Conservation (phyloP, 2,888 invertebrate species). For the Oxyteleia sp. region DNA sequence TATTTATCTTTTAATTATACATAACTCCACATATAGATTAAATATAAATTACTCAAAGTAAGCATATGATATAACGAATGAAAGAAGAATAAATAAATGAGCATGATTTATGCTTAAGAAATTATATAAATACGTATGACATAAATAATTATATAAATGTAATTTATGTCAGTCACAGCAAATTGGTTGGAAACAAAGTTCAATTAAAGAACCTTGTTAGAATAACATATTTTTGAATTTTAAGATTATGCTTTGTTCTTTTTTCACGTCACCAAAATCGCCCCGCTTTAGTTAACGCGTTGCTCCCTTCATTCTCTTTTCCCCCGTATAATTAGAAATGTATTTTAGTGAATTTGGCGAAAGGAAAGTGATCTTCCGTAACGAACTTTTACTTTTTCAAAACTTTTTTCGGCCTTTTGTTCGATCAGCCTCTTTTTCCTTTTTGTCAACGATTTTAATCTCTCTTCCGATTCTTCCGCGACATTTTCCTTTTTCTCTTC, state of each 20-base stretch:
- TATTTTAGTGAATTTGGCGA: slow-evolving; percentile 38
- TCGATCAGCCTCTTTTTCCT: slow-evolving; percentile 7
- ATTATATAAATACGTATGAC: too few species aligned
- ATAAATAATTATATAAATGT: too few species aligned
- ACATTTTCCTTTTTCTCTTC: slow-evolving; percentile 4
- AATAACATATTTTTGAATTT: background rate
- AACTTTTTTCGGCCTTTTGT: slow-evolving; percentile 4
- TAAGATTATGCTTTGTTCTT: background rate
- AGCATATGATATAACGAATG: too few species aligned
- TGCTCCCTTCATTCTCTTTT: slow-evolving; percentile 24
- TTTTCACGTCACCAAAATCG: slow-evolving; percentile 5
- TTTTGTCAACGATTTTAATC: slow-evolving; percentile 9
- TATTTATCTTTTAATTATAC: too few species aligned
- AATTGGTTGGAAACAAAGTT: background rate
- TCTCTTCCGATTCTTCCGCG: slow-evolving; percentile 15
- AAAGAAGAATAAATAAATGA: too few species aligned
- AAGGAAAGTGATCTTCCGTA: slow-evolving; percentile 42
- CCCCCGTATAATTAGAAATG: slow-evolving; percentile 43
- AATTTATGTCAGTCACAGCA: too few species aligned
- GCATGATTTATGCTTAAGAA: too few species aligned
- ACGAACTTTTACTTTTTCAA: slow-evolving; percentile 30
- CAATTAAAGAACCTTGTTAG: background rate
- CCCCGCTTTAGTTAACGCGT: slow-evolving; percentile 32
- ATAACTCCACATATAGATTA: too few species aligned
- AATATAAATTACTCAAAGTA: too few species aligned